Evolutionary conservation across 2,113 vertebrate genomes (phyloP).

Genomic region (Ictalurus punctatus): DNA sequence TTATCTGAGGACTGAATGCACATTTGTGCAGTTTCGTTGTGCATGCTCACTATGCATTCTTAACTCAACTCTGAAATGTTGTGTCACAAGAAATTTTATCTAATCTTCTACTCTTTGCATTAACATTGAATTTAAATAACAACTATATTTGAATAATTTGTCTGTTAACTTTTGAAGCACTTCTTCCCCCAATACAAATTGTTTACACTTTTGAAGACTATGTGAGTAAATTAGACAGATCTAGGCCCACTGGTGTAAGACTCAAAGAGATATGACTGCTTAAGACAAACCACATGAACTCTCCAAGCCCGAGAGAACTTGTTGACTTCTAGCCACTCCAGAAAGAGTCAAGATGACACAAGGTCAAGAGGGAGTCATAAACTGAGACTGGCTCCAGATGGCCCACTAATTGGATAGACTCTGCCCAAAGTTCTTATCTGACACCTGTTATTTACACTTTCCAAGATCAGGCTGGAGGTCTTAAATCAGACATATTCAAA

Average conservation of each 20-base stretch:
- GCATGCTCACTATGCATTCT: not conserved
- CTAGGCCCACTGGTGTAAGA: not conserved
- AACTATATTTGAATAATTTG: not conserved
- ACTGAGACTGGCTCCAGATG: conserved; percentile 19
- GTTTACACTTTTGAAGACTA: not conserved
- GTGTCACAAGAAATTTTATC: not conserved
- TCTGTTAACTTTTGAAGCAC: not conserved
- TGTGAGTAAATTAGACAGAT: not conserved
- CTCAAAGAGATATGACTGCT: not conserved
- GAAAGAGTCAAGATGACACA: not conserved
- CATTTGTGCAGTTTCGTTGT: not conserved
- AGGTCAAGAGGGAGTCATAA: conserved; percentile 12
- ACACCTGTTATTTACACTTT: conserved; percentile 26
- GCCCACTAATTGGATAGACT: not conserved
- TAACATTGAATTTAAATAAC: not conserved
- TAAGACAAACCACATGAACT: conserved; percentile 1
- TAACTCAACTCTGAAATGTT: not conserved
- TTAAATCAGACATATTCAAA: not conserved
- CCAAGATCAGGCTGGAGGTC: not conserved
- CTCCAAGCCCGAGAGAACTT: not conserved
- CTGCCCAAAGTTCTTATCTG: conserved; percentile 4
- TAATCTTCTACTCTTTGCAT: not conserved
- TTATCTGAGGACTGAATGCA: not conserved
- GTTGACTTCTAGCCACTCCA: conserved; percentile 7
- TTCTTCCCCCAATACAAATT: no score